phyloP scores from a whole-genome alignment of 2,888 invertebrate species.

The Vannuccia rotundouncinata region DNA sequence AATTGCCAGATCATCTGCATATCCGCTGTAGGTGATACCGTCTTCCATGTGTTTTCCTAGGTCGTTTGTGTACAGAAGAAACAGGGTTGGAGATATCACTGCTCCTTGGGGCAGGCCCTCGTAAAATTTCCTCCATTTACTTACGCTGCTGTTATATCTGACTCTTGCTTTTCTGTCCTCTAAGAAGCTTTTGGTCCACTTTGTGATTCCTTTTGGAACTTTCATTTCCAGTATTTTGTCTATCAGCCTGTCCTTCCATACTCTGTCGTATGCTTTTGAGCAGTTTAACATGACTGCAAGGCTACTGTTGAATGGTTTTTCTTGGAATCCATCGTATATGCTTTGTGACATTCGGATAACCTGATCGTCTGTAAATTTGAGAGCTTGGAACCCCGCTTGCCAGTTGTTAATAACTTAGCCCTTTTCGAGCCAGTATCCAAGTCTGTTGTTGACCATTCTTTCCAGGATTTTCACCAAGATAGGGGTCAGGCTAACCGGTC shows the following conservation, averaged over 20 bases:
- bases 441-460: background rate
- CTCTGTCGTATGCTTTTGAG: slow-evolving; percentile 28
- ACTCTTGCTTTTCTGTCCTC: slow-evolving; percentile 11
- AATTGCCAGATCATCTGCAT: slow-evolving; percentile 27
- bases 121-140: background rate
- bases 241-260: background rate
- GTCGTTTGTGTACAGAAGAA: slow-evolving; percentile 17
- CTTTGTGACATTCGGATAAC: background rate
- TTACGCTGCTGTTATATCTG: background rate
- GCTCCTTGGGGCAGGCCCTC: slow-evolving; percentile 28
- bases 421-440: background rate
- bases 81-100: background rate
- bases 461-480: slow-evolving; percentile 10
- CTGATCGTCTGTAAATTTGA: slow-evolving; percentile 9
- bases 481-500: slow-evolving; percentile 4
- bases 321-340: slow-evolving; percentile 9
- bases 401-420: background rate
- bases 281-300: slow-evolving; percentile 1
- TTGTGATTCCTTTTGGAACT: background rate
- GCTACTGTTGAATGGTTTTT: background rate
- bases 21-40: slow-evolving; percentile 6
- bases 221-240: background rate
- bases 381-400: slow-evolving; percentile 21
- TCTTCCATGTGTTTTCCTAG: background rate
- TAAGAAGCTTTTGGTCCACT: background rate